Evolutionary conservation across 2,888 invertebrate species (phyloP).

Genomic region (Sinelater perroti): DNA sequence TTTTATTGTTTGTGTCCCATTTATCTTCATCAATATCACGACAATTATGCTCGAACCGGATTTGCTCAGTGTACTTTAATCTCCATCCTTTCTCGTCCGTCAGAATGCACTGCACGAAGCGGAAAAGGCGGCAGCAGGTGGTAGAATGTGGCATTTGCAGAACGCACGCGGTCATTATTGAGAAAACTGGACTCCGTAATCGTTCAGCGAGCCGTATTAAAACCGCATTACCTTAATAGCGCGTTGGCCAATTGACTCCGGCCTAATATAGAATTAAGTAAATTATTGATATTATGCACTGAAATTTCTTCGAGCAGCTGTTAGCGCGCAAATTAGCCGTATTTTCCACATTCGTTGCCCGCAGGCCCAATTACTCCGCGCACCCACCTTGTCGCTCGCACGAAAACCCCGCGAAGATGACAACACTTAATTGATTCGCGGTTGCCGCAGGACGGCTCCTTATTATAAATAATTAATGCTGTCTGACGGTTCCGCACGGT

Average conservation of each 20-base stretch:
- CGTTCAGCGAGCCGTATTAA: constrained; percentile 23
- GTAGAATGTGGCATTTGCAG: constrained; percentile 23
- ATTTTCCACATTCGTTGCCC: constrained; percentile 16
- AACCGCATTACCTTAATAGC: constrained; percentile 31
- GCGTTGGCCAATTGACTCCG: constrained; percentile 23
- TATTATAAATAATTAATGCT: constrained; percentile 1
- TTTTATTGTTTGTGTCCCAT: not conserved
- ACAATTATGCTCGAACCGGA: not conserved
- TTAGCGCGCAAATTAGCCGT: constrained; percentile 23
- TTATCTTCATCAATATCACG: not conserved
- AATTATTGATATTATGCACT: constrained; percentile 29
- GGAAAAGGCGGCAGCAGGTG: constrained; percentile 26
- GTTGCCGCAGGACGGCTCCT: not conserved
- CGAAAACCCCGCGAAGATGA: constrained; percentile 7
- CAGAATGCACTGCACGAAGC: constrained; percentile 1
- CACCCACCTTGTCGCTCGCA: constrained; percentile 6
- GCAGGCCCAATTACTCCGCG: constrained; percentile 12
- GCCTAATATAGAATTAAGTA: constrained; percentile 32
- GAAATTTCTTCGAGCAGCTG: constrained; percentile 30
- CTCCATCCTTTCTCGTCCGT: not conserved
- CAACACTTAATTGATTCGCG: constrained; percentile 11
- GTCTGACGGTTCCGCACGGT: not conserved
- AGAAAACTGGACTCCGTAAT: constrained; percentile 25
- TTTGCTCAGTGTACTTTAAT: constrained; percentile 7
- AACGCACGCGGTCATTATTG: constrained; percentile 27